These are phyloP conservation scores for Papio anubis DNA, from an alignment of 2,113 vertebrate species.

Conservation along the genomic window DNA sequence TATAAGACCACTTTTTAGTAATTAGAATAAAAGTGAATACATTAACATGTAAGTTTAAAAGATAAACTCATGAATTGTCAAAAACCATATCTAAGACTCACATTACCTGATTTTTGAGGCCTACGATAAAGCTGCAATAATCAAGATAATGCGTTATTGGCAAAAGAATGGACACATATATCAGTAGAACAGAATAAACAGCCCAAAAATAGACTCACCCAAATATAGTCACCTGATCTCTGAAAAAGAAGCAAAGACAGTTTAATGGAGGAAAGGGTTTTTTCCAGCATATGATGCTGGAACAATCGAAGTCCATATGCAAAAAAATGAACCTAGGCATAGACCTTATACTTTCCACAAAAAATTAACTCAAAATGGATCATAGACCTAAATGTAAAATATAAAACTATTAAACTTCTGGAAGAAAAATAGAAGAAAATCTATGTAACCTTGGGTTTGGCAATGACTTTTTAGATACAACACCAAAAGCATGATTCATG, in stretches of 20 bases:
- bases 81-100: neutral
- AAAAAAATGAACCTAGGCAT: neutral
- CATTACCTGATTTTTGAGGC: neutral
- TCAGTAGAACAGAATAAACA: neutral
- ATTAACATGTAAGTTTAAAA: neutral
- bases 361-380: neutral
- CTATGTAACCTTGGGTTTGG: neutral
- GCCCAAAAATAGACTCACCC: neutral
- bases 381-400: neutral
- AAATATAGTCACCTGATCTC: neutral
- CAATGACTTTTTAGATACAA: neutral
- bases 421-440: neutral
- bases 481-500: neutral
- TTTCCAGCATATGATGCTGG: neutral
- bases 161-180: neutral
- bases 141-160: neutral
- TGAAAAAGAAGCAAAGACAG: neutral
- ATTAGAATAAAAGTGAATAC: conserved; percentile 4
- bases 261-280: neutral
- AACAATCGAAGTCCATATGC: neutral
- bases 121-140: neutral
- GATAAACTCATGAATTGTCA: neutral
- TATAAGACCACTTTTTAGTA: neutral
- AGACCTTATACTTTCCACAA: neutral
- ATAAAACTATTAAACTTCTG: neutral